Evolutionary conservation across 2,888 invertebrate genomes (phyloP).

Genomic region (Ditula angustiorana): DNA sequence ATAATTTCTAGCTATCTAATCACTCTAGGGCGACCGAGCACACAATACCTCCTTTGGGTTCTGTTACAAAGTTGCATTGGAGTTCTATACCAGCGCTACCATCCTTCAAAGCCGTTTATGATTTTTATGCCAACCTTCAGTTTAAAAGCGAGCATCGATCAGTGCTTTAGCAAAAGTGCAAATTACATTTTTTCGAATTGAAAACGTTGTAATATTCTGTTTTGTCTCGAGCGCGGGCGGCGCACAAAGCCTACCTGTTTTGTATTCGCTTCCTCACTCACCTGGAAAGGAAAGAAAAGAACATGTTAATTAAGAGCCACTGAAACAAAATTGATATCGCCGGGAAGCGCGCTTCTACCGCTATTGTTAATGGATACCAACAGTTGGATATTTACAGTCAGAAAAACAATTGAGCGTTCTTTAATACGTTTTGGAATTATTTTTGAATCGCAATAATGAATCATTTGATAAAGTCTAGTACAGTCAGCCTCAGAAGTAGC

Average conservation of each 20-base stretch:
- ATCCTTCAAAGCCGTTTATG: neutral
- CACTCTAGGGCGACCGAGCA: too few species aligned
- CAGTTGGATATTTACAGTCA: conserved; percentile 55
- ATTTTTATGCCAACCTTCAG: conserved; percentile 72
- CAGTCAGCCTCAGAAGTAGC: too few species aligned
- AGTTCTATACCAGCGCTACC: neutral
- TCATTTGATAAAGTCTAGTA: conserved; percentile 3
- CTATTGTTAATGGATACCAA: conserved; percentile 75
- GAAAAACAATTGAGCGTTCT: neutral
- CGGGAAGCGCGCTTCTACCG: conserved; percentile 69
- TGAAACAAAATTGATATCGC: conserved; percentile 81
- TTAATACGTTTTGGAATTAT: neutral
- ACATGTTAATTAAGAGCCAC: conserved; percentile 84
- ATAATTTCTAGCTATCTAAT: too few species aligned
- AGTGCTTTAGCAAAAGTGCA: conserved; percentile 79
- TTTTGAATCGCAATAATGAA: neutral
- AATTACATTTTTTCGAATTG: conserved; percentile 82
- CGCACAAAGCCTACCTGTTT: conserved; percentile 75
- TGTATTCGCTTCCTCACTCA: conserved; percentile 80
- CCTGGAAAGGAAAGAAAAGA: conserved; percentile 84
- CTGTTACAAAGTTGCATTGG: neutral
- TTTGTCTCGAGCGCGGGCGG: conserved; percentile 66
- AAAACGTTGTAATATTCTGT: conserved; percentile 81
- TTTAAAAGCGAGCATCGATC: conserved; percentile 80
- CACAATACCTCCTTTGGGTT: too few species aligned